Percentiles rank a stretch among this genome's conserved stretches.
Evolutionary conservation across 2,888 invertebrate species (phyloP).

Genomic region (Mesochorus sp.): DNA sequence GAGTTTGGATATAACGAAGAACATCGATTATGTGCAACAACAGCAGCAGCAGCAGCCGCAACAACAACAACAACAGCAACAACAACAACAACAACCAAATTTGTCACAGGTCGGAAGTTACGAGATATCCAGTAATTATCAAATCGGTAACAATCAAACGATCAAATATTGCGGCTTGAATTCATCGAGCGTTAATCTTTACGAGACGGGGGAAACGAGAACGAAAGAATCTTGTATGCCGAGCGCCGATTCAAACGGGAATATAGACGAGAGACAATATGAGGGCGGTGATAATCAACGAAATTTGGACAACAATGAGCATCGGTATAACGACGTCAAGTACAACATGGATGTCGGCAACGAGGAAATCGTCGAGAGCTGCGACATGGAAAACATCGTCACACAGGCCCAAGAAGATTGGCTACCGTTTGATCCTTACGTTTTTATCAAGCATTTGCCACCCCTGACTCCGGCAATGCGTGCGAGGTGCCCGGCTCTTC

Average conservation of each 20-base stretch:
- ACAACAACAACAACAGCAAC: no score
- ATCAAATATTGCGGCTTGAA: constrained; percentile 46
- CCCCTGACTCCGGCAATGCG: constrained; percentile 90
- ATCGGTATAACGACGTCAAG: constrained; percentile 76
- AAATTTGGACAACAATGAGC: constrained; percentile 66
- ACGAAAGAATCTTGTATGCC: constrained; percentile 32
- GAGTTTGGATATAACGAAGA: constrained; percentile 31
- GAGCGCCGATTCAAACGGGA: constrained; percentile 73
- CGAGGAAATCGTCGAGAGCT: constrained; percentile 79
- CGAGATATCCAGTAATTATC: constrained; percentile 36
- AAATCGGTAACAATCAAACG: constrained; percentile 17
- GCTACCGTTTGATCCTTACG: constrained; percentile 94
- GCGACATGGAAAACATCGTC: constrained; percentile 80
- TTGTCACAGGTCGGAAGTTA: constrained; percentile 38
- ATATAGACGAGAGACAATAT: constrained; percentile 74
- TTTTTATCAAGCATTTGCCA: constrained; percentile 95
- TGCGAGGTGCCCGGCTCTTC: constrained; percentile 90
- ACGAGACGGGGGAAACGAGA: constrained; percentile 7
- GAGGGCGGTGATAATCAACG: constrained; percentile 61
- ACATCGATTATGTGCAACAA: constrained; percentile 38
- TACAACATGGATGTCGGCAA: constrained; percentile 78
- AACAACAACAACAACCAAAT: background rate
- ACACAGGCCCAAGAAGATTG: constrained; percentile 85
- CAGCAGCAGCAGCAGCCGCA: no score
- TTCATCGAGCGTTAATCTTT: background rate